Base-by-base conservation (phyloP, 2,888 invertebrate genomes). In the Napeogenes sylphis region DNA sequence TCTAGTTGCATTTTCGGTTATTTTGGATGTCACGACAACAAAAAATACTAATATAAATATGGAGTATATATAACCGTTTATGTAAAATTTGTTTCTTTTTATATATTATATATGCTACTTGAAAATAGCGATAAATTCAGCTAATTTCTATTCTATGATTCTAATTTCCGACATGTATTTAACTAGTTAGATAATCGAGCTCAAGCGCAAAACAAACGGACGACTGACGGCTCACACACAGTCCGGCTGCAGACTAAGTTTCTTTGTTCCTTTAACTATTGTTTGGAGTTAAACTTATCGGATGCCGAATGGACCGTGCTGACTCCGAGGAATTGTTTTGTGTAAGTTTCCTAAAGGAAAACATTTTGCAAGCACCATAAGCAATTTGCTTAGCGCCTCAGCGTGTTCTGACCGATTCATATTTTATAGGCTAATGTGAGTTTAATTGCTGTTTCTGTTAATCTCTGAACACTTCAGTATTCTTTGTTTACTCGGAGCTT, bases 241-340 rank as follows among this genome's bases (percentile, higher is more conserved):
- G 76, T 75, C 78, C 78, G 75, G 79, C 80, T 81, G 71, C 81
- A 80, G 73, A 71, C 72, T 74, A 85, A 88, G 81, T 89, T 87
- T 88, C 86, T 88, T 88, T 88, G 86, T 85, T 83, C 81, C 81
- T 70, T 75, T 75, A 86, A 87, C 85, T 83, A 87, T 87, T 88
- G 87, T 88, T 89, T 84, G 82, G 77, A 81, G 82, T 81, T 78
- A 76, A 89, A 86, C 84, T 89, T 85, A 71, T 75, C 80, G 83
- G 83, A 84, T 82, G 75, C 80, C 80, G 80, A 86, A 85, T 85
- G 84, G 84, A 83, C 87, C 84, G 82, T 80, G 77, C 80, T 69
- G 77, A 81, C 79, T 84, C 80, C 76, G 82, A 83, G 83, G 83
- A 84, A 87, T 86, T 85, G 87, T 89, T 88, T 84, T 86, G 87